Conservation (phyloP, 2,888 invertebrate species). For the Pterostichus niger region DNA sequence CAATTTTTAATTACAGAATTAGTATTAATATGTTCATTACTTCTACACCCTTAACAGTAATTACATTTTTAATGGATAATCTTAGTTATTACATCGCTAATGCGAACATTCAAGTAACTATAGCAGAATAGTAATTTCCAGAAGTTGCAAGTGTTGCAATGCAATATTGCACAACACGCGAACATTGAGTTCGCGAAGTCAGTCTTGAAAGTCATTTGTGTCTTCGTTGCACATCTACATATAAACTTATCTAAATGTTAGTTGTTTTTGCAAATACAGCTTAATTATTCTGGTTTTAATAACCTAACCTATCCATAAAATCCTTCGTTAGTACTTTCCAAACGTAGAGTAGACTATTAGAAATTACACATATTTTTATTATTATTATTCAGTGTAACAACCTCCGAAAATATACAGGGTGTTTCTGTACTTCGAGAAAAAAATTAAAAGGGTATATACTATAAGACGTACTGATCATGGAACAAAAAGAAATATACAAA, state of each 20-base stretch:
- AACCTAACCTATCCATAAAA: background rate
- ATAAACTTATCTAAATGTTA: background rate
- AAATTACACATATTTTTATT: too few relatives aligned
- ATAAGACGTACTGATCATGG: too few relatives aligned
- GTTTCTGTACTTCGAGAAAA: too few relatives aligned
- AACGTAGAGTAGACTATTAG: too few relatives aligned
- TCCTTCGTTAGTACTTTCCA: too few relatives aligned
- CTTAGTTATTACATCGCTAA: constrained; percentile 18
- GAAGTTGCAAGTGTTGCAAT: constrained; percentile 15
- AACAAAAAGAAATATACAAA: too few relatives aligned
- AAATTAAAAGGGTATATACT: too few relatives aligned
- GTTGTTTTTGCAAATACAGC: background rate
- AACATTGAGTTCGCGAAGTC: too few relatives aligned
- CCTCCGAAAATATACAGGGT: too few relatives aligned
- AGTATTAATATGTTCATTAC: constrained; percentile 24
- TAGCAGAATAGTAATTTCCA: constrained; percentile 26
- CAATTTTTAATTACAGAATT: constrained; percentile 22
- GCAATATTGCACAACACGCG: constrained; percentile 16
- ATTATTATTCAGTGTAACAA: too few relatives aligned
- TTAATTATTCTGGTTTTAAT: constrained; percentile 1
- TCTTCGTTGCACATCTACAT: too few relatives aligned
- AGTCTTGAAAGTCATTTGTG: background rate
- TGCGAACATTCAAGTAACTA: constrained; percentile 13
- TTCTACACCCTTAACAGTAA: background rate
- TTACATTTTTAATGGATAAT: constrained; percentile 24